Evolutionary conservation across 2,888 invertebrate species (phyloP).

Genomic region (Pachymerium ferrugineum): DNA sequence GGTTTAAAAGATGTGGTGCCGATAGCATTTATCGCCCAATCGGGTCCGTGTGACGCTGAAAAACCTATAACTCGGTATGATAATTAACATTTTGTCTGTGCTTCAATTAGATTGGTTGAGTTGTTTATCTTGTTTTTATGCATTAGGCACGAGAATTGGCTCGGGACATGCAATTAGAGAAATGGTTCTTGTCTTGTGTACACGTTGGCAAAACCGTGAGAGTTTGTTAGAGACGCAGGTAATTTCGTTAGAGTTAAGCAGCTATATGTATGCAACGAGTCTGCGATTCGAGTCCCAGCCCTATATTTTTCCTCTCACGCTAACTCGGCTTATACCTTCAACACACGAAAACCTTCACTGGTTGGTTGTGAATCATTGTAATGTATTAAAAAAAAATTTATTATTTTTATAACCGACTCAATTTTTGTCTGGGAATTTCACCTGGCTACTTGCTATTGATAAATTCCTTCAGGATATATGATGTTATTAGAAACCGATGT

Average conservation of each 20-base stretch:
- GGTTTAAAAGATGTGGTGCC: too few species aligned
- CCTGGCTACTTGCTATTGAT: background rate
- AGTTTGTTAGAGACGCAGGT: conserved; percentile 6
- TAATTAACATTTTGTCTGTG: conserved; percentile 18
- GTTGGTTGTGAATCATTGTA: background rate
- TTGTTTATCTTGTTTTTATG: conserved; percentile 22
- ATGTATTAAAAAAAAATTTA: background rate
- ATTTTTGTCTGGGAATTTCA: background rate
- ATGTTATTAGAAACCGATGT: too few species aligned
- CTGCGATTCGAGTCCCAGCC: background rate
- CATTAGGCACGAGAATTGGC: background rate
- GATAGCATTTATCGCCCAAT: conserved; percentile 24
- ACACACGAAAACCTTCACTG: background rate
- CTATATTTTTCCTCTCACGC: conserved; percentile 9
- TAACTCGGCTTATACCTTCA: background rate
- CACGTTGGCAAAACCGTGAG: background rate
- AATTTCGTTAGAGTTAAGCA: conserved; percentile 7
- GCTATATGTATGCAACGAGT: conserved; percentile 23
- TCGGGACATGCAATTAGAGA: conserved; percentile 25
- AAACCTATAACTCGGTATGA: conserved; percentile 16
- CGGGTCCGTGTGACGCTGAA: too few species aligned
- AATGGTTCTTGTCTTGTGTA: background rate
- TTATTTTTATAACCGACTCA: background rate
- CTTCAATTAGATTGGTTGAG: conserved; percentile 15
- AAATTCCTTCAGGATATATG: conserved; percentile 15